A percentile compares a stretch with the other conserved stretches of the same genome.
Evolutionary conservation across 2,888 invertebrate genomes (phyloP).

Genomic region (Epsilonema sp.): DNA sequence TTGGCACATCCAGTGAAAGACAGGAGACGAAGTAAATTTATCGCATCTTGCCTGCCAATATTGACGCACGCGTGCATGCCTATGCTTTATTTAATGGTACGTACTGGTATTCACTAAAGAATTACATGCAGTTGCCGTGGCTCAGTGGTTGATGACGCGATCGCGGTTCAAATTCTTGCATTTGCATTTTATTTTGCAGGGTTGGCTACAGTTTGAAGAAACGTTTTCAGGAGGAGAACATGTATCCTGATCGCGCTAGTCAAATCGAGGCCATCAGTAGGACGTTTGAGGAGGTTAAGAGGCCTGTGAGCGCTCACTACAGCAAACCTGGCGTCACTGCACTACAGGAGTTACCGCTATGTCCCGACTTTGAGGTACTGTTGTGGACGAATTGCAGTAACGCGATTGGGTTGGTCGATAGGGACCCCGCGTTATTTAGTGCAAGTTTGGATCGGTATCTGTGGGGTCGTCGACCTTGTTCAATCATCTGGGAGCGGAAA

Average conservation of each 20-base stretch:
- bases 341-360: conserved; percentile 64
- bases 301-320: conserved; percentile 54
- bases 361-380: conserved; percentile 66
- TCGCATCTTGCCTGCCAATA: neutral
- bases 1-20: conserved; percentile 86
- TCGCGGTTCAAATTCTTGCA: conserved; percentile 1
- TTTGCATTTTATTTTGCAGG: too few relatives aligned
- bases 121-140: too few relatives aligned
- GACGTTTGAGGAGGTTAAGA: conserved; percentile 79
- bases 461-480: too few relatives aligned
- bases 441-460: too few relatives aligned
- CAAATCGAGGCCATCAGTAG: conserved; percentile 96
- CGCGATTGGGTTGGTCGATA: neutral
- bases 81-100: too few relatives aligned
- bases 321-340: conserved; percentile 85
- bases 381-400: neutral
- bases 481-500: too few relatives aligned
- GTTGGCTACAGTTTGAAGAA: conserved; percentile 96
- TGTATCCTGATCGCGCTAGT: conserved; percentile 86
- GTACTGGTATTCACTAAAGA: too few relatives aligned
- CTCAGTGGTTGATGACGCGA: neutral
- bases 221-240: conserved; percentile 51
- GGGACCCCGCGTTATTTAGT: neutral
- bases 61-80: too few relatives aligned
- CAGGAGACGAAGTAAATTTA: conserved; percentile 64